Base-by-base conservation (phyloP, 2,797 vertebrate genomes). In the Manis javanica region DNA sequence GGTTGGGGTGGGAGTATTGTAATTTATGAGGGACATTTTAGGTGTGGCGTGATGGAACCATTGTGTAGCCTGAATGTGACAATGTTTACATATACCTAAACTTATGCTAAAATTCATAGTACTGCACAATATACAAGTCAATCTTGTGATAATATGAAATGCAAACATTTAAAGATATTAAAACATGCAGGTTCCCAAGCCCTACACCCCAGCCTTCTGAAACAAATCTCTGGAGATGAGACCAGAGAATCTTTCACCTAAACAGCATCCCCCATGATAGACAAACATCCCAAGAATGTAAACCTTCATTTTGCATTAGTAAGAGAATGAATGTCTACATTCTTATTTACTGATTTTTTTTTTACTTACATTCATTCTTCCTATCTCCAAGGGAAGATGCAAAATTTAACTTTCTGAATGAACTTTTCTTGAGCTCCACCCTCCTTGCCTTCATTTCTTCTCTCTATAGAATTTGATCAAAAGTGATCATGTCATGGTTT, bases 21-120 rank as follows among this genome's bases (percentile, higher is more conserved):
- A 63, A 37, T 53, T 53, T 9, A 3, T 26, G 8, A 37, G 31
- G 18, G 31, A 31, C 15, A 71, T 49, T 16, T 29, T 79, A 59
- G 34, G 15, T 11, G 23, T 1, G 1, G 11, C 31, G 39, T 7
- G 23, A 71, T 0, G 0, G 53, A 5, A 16, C 23, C 29, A 14
- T 42, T 37, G 4, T 59, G 23, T 59, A 29, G 5, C 31, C 9
- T 49, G 31, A 49, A 10, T 16, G 11, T 37, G 39, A 71, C 1
- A 0, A 0, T 2, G 23, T 59, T 37, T n/a, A 16, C 29, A 59
- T 5, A 19, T 39, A 29, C 21, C 49, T 29, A 19, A 49, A 13
- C 6, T 12, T 26, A 21, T 49, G 31, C 49, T 71, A 63, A 63
- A 39, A 24, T 39, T 53, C 55, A n/a, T 0, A 66, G 29, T 29